Conservation (phyloP, 35 echinoderm and acorn worm species). For the Stichopus chloronotus region DNA sequence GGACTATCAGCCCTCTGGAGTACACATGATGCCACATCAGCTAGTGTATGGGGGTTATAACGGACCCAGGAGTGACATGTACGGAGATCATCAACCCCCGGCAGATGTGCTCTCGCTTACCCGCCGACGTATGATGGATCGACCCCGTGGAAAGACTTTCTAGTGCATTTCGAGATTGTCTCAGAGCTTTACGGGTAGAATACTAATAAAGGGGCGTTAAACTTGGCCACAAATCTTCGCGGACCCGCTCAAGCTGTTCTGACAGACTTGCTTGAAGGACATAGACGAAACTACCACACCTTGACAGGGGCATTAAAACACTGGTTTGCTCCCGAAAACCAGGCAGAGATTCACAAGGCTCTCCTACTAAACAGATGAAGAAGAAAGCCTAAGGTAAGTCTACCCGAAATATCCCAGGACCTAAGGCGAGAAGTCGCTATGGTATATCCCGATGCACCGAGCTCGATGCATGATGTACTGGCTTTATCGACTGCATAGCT, state of each 20-base stretch:
- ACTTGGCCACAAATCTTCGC: constrained; percentile 15
- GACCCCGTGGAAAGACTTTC: too few species aligned
- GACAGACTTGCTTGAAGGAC: background rate
- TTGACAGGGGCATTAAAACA: constrained; percentile 13
- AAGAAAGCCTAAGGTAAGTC: background rate
- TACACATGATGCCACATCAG: too few species aligned
- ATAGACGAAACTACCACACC: background rate
- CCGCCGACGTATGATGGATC: too few species aligned
- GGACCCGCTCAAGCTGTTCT: constrained; percentile 33
- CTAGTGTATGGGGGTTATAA: too few species aligned
- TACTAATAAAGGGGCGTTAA: background rate
- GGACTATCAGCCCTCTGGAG: too few species aligned
- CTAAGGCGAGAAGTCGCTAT: too few species aligned
- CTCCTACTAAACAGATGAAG: constrained; percentile 24
- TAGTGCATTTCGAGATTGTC: too few species aligned
- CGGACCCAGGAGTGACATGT: background rate
- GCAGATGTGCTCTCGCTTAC: constrained; percentile 10
- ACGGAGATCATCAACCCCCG: too few species aligned
- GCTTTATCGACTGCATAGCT: background rate
- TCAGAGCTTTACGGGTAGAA: constrained; percentile 29
- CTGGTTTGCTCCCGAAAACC: too few species aligned
- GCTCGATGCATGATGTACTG: too few species aligned
- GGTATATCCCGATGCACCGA: background rate
- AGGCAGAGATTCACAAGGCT: too few species aligned
- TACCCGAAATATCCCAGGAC: background rate